phyloP scores from a whole-genome alignment of 2,113 vertebrate species.

The Coryphaenoides rupestris region DNA sequence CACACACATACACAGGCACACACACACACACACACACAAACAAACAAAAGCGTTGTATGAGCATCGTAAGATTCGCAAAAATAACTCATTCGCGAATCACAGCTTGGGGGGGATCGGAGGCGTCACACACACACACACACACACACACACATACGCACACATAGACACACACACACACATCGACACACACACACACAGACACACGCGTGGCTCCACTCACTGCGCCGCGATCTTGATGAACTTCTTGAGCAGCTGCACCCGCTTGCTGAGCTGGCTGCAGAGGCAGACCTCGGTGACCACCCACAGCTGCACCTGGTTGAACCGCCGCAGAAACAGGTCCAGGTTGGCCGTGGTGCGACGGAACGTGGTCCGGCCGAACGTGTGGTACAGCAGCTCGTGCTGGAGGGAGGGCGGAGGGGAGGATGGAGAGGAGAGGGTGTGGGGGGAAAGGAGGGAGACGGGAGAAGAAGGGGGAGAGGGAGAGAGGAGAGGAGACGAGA shows the following conservation, averaged over 20 bases:
- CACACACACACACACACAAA: no score
- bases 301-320: conserved; percentile 99
- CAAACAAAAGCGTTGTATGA: no score
- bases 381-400: conserved; percentile 95
- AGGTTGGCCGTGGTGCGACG: conserved; percentile 93
- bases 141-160: no score
- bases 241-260: conserved; percentile 96
- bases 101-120: conserved; percentile 68
- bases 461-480: no score
- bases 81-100: no score
- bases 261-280: conserved; percentile 92
- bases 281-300: conserved; percentile 95
- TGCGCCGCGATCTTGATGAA: conserved; percentile 98
- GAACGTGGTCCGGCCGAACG: conserved; percentile 93
- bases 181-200: no score
- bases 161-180: conserved; percentile 41
- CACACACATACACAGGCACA: no score
- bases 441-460: no score
- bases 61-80: no score
- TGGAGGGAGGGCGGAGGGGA: conserved; percentile 39
- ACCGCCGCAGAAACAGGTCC: conserved; percentile 93
- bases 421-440: background rate
- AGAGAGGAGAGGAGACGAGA: no score
- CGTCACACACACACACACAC: conserved; percentile 54
- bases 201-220: conserved; percentile 71